Base-by-base conservation (phyloP, 2,888 invertebrate genomes). In the Anaspis maculata region DNA sequence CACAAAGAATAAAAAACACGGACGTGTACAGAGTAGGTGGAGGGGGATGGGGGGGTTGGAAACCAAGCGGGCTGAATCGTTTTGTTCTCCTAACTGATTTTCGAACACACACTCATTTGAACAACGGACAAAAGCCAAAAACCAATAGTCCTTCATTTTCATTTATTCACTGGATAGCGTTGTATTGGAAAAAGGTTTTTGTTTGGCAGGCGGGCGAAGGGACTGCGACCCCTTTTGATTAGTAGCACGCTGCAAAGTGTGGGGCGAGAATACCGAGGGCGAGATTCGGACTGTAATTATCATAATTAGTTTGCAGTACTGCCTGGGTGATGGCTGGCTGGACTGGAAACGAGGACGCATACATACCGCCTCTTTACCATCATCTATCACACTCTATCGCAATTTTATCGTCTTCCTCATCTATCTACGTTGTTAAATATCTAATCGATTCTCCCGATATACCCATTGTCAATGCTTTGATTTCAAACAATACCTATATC, bases 81-180 rank as follows among this genome's bases (percentile, higher is more conserved):
- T 62, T 64, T 64, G 62, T 63, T 63, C 62, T 62, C 62, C 62
- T 61, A 63, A 64, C 62, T 63, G 62, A 63, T 63, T 62, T 62
- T 61, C 62, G 61, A 61, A 62, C 56, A 53, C 53, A 56, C 43
- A 44, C 48, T 48, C 54, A 52, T 62, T 61, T 61, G 59, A 61
- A 62, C 62, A 60, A 57, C 60, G 59, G 58, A 64, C 64, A 66
- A 66, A 64, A 64, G 64, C 64, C 61, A 64, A 66, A 66, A 66
- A 66, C 65, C 65, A 66, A 64, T 66, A 64, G 64, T 63, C 63
- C 64, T 64, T 64, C 64, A 63, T 66, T 64, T 64, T 64, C 65
- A 66, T 66, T 66, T 64, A 64, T 65, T 66, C 62, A 61, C 59
- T 58, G 57, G 57, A 59, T 59, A 59, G 58, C 57, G 62, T 58